These are phyloP conservation scores for Xanthorhoe spadicearia DNA, from an alignment of 2,888 invertebrate species.

Conservation along the genomic window DNA sequence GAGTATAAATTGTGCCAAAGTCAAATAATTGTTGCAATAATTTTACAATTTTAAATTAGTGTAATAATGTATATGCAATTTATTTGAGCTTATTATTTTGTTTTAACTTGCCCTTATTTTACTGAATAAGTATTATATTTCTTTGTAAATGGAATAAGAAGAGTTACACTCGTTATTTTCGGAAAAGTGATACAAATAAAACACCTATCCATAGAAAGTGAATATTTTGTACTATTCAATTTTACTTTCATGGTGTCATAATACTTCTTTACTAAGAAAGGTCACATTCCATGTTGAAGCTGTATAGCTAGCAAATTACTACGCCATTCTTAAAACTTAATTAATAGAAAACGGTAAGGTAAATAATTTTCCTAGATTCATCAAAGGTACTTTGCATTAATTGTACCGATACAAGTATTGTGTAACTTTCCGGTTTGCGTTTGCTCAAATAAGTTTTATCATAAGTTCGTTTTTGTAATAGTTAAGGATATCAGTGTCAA, in stretches of 20 bases:
- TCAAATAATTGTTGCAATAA: conserved; percentile 69
- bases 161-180: background rate
- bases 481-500: background rate
- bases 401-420: conserved; percentile 1
- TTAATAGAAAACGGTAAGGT: background rate
- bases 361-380: background rate
- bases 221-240: too few species aligned
- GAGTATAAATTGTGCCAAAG: conserved; percentile 74
- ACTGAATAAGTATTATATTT: conserved; percentile 10
- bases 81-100: conserved; percentile 45
- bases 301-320: background rate
- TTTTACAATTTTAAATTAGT: conserved; percentile 50
- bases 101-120: conserved; percentile 45
- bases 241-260: too few species aligned
- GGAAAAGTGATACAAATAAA: background rate
- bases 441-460: conserved; percentile 62
- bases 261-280: too few species aligned
- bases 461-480: conserved; percentile 37
- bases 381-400: background rate
- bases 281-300: background rate
- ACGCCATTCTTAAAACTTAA: background rate
- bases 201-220: background rate
- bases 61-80: conserved; percentile 40
- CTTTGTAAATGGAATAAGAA: background rate
- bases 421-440: conserved; percentile 49